Percentiles rank a stretch among this genome's conserved stretches.
phyloP scores from a whole-genome alignment of 2,113 vertebrate genomes.

The Prinia subflava region DNA sequence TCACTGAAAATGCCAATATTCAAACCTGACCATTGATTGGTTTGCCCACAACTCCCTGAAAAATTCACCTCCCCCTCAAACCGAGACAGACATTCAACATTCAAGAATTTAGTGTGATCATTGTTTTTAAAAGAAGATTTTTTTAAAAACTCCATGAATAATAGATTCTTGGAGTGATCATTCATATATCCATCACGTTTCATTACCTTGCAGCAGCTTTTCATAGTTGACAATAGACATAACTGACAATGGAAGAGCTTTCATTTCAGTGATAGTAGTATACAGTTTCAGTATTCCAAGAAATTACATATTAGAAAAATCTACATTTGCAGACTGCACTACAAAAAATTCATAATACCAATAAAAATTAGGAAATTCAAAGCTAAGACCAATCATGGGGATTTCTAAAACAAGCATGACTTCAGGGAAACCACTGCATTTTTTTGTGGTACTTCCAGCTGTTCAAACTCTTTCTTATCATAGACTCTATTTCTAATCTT shows the following conservation, averaged over 20 bases:
- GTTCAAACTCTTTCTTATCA: background rate
- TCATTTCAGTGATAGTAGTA: background rate
- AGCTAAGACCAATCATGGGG: background rate
- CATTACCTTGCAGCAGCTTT: background rate
- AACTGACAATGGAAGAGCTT: background rate
- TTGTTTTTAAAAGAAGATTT: background rate
- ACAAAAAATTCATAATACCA: background rate
- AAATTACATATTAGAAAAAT: background rate
- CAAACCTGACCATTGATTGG: no score
- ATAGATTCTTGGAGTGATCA: background rate
- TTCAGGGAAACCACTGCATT: background rate
- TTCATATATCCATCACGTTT: background rate
- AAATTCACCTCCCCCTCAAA: no score
- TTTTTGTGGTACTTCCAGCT: background rate
- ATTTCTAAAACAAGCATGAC: background rate
- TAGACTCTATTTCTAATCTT: background rate
- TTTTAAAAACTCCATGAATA: background rate
- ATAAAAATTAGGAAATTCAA: background rate
- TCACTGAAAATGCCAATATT: no score
- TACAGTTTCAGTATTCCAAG: background rate
- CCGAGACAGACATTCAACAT: background rate
- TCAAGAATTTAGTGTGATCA: background rate
- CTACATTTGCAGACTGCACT: background rate
- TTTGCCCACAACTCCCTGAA: no score
- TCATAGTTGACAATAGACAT: background rate